Percentiles rank a stretch among this genome's conserved stretches.
These are phyloP conservation scores for Rhamphomyia laevipes DNA, from an alignment of 2,888 invertebrate genomes.

Conservation along the genomic window DNA sequence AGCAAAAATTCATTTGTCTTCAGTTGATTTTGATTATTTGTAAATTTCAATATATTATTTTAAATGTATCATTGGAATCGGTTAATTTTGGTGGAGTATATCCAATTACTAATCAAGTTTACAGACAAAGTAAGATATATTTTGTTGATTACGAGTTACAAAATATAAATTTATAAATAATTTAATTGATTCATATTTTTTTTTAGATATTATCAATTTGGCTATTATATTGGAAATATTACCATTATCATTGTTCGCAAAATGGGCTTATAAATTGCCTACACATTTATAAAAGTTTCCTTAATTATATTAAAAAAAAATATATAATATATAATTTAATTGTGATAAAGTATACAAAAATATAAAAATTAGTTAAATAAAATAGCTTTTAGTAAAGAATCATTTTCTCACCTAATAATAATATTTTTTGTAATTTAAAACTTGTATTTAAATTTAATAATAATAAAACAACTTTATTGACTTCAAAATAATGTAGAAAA, in stretches of 20 bases:
- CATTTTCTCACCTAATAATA: neutral
- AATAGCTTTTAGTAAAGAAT: too few species aligned
- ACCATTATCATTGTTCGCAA: constrained; percentile 29
- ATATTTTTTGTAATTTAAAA: too few species aligned
- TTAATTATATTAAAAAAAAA: neutral
- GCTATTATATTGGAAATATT: constrained; percentile 32
- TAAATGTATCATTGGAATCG: constrained; percentile 25
- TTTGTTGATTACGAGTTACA: neutral
- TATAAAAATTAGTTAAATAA: too few species aligned
- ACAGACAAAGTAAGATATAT: constrained; percentile 29
- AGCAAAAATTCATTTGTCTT: constrained; percentile 31
- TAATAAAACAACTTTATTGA: too few species aligned
- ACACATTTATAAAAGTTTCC: neutral
- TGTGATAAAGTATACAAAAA: too few species aligned
- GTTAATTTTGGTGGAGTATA: constrained; percentile 24
- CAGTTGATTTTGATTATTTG: constrained; percentile 32
- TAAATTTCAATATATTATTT: constrained; percentile 30
- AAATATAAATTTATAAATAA: neutral
- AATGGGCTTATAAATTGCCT: constrained; percentile 29
- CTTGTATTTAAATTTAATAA: too few species aligned
- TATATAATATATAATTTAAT: too few species aligned
- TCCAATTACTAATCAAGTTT: constrained; percentile 32
- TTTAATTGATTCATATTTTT: neutral
- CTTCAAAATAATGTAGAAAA: too few species aligned
- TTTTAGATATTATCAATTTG: constrained; percentile 30